phyloP scores from a whole-genome alignment of 2,888 invertebrate species.

The Leptogaster cylindrica region DNA sequence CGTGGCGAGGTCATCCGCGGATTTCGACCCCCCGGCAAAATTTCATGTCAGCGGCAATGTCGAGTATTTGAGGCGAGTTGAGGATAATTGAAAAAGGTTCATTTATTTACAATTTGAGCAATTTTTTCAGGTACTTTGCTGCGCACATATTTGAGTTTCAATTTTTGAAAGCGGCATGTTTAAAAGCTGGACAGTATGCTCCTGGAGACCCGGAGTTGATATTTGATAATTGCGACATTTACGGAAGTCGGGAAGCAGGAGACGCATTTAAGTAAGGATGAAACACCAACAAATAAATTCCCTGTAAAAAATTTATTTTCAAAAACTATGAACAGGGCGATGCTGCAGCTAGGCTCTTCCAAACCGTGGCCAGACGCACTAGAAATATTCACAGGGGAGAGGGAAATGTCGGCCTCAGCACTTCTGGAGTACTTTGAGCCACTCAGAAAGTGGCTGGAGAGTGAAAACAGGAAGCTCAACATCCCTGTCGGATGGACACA shows the following conservation, averaged over 20 bases:
- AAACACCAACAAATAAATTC: neutral
- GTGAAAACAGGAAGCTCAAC: slow-evolving; percentile 74
- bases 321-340: too few species aligned
- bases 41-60: slow-evolving; percentile 76
- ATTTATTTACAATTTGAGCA: neutral
- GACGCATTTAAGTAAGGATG: slow-evolving; percentile 69
- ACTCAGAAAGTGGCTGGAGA: slow-evolving; percentile 74
- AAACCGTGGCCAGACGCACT: slow-evolving; percentile 86
- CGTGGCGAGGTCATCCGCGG: slow-evolving; percentile 68
- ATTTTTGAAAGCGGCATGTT: slow-evolving; percentile 75
- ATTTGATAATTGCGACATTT: slow-evolving; percentile 86
- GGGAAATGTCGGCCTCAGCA: slow-evolving; percentile 76
- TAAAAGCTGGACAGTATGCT: slow-evolving; percentile 79
- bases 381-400: slow-evolving; percentile 77
- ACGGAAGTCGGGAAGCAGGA: slow-evolving; percentile 79
- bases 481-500: slow-evolving; percentile 70
- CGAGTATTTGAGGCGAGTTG: slow-evolving; percentile 69
- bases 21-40: slow-evolving; percentile 79
- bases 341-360: slow-evolving; percentile 76
- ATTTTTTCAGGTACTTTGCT: slow-evolving; percentile 70
- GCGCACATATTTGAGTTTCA: slow-evolving; percentile 82
- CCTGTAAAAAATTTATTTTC: neutral
- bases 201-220: slow-evolving; percentile 71
- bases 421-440: slow-evolving; percentile 83
- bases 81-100: neutral